Evolutionary conservation across 1,140 invertebrate species (phyloP), one percentile per base, ranked within the genome.

Genomic region (Drosophila watanabei): DNA sequence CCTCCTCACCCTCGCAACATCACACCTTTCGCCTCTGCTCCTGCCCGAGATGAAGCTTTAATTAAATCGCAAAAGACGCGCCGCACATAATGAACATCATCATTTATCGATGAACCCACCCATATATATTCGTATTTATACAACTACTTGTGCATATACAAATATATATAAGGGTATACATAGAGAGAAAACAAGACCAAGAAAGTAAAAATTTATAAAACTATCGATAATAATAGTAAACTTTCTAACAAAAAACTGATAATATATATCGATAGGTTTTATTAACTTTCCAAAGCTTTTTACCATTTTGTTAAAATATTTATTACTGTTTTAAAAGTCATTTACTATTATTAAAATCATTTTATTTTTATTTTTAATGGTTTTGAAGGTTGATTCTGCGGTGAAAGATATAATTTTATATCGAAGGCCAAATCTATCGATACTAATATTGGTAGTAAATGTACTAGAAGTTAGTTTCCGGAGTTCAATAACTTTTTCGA

Each of bases 21-120:
- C 16, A n/a, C 32, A 9, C 28, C 18, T 14, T 2, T 9, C 20
- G 20, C 11, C 52, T 9, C 56, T 24, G 24, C 18, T 16, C 5
- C 20, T 14, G 2, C 11, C 39, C 10, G 43, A 33, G 57, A 65
- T 64, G 45, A 62, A 43, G 75, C 81, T 75, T 88, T 88, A 88
- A 88, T 88, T 89, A 88, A 88, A 89, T 85, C 78, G 78, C 86
- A 85, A 89, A 83, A 90, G 75, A 83, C 84, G 73, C 81, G 69
- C 63, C 80, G 58, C 61, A 63, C 85, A 89, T 85, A 88, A 88
- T 82, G 85, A 85, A 85, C 77, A 83, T 79, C 85, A 90, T 90
- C 73, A 89, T 79, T 81, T 81, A 89, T 79, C 65, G 46, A 43
- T 39, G 32, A 32, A 24, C 37, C 10, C 24, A 52, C 35, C 37